A percentile compares a stretch with the other conserved stretches of the same genome.
Conservation (phyloP, 2,888 invertebrate species). For the Pardosa pseudoannulata region DNA sequence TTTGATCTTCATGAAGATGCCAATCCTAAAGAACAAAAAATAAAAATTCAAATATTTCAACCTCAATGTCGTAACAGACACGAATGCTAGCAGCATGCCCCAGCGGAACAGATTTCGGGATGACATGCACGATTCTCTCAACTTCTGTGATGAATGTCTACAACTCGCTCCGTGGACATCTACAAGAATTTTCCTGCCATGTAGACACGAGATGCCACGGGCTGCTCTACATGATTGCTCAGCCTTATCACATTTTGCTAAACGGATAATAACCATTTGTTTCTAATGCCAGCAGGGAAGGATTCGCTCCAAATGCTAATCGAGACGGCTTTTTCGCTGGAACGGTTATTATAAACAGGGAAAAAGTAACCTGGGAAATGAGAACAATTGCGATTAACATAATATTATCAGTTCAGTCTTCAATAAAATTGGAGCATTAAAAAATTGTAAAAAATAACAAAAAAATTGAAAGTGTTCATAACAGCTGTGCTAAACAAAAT, state of each 20-base stretch:
- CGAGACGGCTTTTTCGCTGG: neutral
- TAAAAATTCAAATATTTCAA: too few relatives aligned
- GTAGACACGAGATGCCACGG: neutral
- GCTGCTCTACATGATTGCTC: neutral
- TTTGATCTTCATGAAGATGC: too few relatives aligned
- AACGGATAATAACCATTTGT: neutral
- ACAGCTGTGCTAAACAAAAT: neutral
- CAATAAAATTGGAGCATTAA: neutral
- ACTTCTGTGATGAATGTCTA: too few relatives aligned
- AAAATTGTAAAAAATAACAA: neutral
- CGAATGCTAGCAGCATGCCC: too few relatives aligned
- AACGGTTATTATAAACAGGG: neutral
- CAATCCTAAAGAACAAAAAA: too few relatives aligned
- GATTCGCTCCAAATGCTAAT: conserved; percentile 23
- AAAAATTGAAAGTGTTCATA: too few relatives aligned
- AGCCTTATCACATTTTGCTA: neutral
- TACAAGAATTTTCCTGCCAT: too few relatives aligned
- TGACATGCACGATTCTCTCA: too few relatives aligned
- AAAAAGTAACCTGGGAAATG: neutral
- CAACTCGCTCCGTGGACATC: too few relatives aligned
- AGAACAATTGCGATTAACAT: neutral
- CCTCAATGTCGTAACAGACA: too few relatives aligned
- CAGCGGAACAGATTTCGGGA: too few relatives aligned
- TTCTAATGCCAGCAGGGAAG: neutral
- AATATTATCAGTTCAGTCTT: neutral